Percentiles rank a stretch among this genome's conserved stretches.
Evolutionary conservation across 2,797 vertebrate species (phyloP).

Genomic region (Myotis vivesi): DNA sequence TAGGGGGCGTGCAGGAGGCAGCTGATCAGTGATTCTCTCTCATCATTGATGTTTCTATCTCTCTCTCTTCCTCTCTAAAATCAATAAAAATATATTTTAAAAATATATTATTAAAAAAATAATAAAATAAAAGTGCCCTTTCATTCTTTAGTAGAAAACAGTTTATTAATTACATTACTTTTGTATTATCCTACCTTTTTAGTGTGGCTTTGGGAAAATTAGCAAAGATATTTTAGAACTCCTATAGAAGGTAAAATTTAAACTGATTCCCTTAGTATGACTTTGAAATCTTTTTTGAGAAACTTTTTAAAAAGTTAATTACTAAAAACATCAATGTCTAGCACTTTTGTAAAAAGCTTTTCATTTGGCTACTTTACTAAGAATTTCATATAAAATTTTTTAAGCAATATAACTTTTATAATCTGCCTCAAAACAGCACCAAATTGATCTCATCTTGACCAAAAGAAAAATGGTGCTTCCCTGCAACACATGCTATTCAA

Average conservation of each 20-base stretch:
- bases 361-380: conserved; percentile 1
- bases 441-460: conserved; percentile 46
- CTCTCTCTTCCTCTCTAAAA: too few species aligned
- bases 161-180: conserved; percentile 10
- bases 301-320: conserved; percentile 7
- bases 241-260: conserved; percentile 39
- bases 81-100: too few species aligned
- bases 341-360: neutral
- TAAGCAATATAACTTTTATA: neutral
- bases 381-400: conserved; percentile 46
- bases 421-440: conserved; percentile 51
- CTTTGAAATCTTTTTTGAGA: conserved; percentile 39
- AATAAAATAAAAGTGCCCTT: neutral
- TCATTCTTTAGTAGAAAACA: conserved; percentile 38
- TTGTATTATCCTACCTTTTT: conserved; percentile 4
- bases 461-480: conserved; percentile 43
- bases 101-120: too few species aligned
- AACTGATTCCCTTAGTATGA: neutral
- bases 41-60: too few species aligned
- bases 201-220: conserved; percentile 54
- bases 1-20: too few species aligned
- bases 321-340: conserved; percentile 21
- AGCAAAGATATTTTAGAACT: conserved; percentile 43
- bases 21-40: too few species aligned
- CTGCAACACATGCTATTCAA: conserved; percentile 43